Evolutionary conservation across 2,797 vertebrate species (phyloP).

Genomic region (Falco naumanni): DNA sequence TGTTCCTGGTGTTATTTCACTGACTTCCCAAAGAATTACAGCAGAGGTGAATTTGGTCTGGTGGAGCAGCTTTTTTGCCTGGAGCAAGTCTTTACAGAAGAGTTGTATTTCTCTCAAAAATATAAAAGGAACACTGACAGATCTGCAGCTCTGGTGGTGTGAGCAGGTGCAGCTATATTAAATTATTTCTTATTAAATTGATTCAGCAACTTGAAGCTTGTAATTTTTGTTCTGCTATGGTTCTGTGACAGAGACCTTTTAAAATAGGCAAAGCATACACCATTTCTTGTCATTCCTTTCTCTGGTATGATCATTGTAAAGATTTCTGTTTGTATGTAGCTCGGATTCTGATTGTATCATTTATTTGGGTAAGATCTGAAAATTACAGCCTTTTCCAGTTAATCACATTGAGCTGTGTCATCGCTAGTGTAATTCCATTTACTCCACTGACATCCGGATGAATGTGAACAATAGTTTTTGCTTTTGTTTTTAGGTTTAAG

Average conservation of each 20-base stretch:
- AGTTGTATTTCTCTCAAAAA: constrained; percentile 67
- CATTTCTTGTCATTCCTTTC: not conserved
- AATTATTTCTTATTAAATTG: constrained; percentile 74
- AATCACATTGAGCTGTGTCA: constrained; percentile 35
- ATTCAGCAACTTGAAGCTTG: constrained; percentile 62
- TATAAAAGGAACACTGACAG: constrained; percentile 63
- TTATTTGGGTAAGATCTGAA: constrained; percentile 33
- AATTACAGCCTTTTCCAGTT: constrained; percentile 24
- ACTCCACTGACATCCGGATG: constrained; percentile 6
- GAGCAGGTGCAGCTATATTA: constrained; percentile 72
- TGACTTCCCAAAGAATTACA: constrained; percentile 38
- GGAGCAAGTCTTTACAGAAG: constrained; percentile 53
- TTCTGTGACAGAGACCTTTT: constrained; percentile 36
- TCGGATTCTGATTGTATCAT: not conserved
- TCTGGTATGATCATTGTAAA: not conserved
- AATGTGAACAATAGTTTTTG: constrained; percentile 15
- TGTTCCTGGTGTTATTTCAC: constrained; percentile 59
- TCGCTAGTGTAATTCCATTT: constrained; percentile 27
- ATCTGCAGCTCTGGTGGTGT: constrained; percentile 61
- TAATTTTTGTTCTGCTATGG: constrained; percentile 58
- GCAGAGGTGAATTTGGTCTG: constrained; percentile 54
- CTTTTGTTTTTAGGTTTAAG: constrained; percentile 33
- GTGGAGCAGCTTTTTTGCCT: constrained; percentile 61
- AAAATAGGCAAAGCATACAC: not conserved
- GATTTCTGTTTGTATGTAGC: not conserved